Evolutionary conservation across 1,140 invertebrate species (phyloP), one percentile per base, ranked within the genome.

Genomic region (Apocrypta bakeri): DNA sequence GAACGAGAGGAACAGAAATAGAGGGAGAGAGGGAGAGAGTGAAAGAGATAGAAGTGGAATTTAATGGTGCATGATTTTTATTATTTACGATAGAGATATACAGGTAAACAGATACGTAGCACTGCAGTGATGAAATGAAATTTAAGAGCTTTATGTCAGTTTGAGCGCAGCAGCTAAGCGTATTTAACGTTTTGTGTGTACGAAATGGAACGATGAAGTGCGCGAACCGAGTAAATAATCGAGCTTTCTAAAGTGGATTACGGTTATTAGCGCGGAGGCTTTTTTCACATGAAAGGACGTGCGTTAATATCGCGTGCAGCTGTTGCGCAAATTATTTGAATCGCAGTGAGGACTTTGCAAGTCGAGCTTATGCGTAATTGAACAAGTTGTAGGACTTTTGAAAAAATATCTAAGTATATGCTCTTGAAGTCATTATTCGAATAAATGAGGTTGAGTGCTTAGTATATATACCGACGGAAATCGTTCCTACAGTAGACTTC

Each of bases 1-100:
- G n/a, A n/a, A n/a, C n/a, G 42, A 17, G 42, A 12, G 0, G 8
- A 42, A 42, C 40, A 42, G 42, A 14, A n/a, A n/a, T n/a, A n/a
- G n/a, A 0, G 42, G 12, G 42, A 14, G 14, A 48, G 40, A n/a
- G 11, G 40, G 17, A 42, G 6, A 42, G 12, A 42, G 48, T 4
- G 3, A 56, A n/a, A 17, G 21, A n/a, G 9, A 68, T 14, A 0
- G 71, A 48, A 61, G 27, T 71, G 25, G 68, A 80, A 80, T 80
- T 80, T 80, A 80, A 80, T 72, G 68, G 78, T 25, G 48, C 31
- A 48, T 42, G 31, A 80, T 72, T 63, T 80, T 56, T 72, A 61
- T 72, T 80, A 73, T 80, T 56, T 72, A 61, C n/a, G 27, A 61
- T 42, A 71, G 37, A 80, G 31, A 77, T 61, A 48, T 75, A 66